Conservation (phyloP, 2,888 invertebrate species). For the Lasioglossum leucozonium region DNA sequence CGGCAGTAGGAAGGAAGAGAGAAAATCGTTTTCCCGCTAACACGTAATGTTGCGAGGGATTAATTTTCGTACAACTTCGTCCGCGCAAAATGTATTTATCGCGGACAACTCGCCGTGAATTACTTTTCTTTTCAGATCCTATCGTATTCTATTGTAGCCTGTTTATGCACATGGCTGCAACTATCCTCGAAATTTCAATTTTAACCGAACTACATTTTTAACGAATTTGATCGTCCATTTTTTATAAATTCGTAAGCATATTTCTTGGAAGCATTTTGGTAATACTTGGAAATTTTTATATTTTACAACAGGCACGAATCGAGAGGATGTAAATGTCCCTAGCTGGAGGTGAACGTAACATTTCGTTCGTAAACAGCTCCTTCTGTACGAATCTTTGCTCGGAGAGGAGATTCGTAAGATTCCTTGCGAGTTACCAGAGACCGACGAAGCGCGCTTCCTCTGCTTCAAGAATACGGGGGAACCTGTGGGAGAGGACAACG, state of each 20-base stretch:
- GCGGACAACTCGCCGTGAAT: neutral
- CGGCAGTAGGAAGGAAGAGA: neutral
- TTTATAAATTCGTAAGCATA: neutral
- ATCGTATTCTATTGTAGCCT: neutral
- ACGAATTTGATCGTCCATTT: neutral
- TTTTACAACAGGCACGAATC: neutral
- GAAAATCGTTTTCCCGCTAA: slow-evolving; percentile 25
- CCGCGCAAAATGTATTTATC: neutral
- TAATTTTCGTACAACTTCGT: neutral
- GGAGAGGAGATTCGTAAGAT: neutral
- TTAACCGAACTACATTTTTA: neutral
- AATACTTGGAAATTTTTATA: neutral
- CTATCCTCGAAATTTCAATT: neutral
- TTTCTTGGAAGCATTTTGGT: neutral
- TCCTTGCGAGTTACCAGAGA: slow-evolving; percentile 16
- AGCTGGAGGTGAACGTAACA: neutral
- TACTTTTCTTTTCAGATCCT: neutral
- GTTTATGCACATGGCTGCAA: neutral
- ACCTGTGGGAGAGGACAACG: neutral
- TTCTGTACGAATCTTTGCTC: neutral
- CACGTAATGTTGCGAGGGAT: slow-evolving; percentile 11
- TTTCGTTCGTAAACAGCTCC: slow-evolving; percentile 1
- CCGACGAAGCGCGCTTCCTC: neutral
- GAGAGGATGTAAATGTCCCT: neutral
- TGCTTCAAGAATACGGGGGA: neutral